These are phyloP conservation scores for Squalus acanthias DNA, from an alignment of 2,797 vertebrate species.

Conservation along the genomic window DNA sequence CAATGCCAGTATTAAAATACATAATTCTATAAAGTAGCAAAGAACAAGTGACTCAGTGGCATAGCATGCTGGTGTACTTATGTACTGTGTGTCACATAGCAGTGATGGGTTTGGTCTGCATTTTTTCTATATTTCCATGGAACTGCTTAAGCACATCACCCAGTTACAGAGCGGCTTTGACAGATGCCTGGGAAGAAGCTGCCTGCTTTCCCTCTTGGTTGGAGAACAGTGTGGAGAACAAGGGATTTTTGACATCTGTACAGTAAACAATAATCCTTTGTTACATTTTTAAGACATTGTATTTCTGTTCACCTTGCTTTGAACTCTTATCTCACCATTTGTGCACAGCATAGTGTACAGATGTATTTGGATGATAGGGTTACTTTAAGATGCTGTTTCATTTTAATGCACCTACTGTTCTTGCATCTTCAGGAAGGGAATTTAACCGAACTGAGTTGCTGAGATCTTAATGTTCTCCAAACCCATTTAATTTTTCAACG, in stretches of 20 bases:
- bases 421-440: neutral
- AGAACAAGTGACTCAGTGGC: neutral
- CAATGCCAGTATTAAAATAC: neutral
- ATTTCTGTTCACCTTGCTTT: neutral
- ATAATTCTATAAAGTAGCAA: neutral
- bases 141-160: neutral
- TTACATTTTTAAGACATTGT: neutral
- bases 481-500: neutral
- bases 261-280: neutral
- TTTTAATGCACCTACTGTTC: neutral
- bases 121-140: neutral
- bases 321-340: neutral
- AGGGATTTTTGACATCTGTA: neutral
- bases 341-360: neutral
- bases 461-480: neutral
- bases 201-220: no score
- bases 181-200: neutral
- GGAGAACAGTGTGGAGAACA: neutral
- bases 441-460: neutral
- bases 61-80: neutral
- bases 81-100: neutral
- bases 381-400: neutral
- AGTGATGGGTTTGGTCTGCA: neutral
- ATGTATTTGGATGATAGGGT: neutral
- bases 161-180: neutral